Base-by-base conservation (phyloP, 2,113 vertebrate species). In the Vulpes ferrilata region DNA sequence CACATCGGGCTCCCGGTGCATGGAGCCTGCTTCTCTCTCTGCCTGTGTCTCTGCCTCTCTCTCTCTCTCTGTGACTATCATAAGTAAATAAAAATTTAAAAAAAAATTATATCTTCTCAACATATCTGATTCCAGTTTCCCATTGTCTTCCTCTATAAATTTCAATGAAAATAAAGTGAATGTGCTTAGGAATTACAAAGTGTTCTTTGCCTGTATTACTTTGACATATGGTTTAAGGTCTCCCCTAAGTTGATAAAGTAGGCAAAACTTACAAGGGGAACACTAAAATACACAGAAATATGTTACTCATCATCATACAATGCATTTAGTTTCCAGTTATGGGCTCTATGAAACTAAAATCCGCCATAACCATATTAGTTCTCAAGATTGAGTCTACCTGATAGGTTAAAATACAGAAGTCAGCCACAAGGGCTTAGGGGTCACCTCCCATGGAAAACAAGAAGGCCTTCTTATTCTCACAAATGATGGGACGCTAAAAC, bases 201-300 rank as follows among this genome's bases (percentile, higher is more conserved):
- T 85, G 16, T 74, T 51, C 64, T 67, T 80, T 88, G 19, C 32
- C 35, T 5, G 30, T 74, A 78, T 88, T 94, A 76, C 59, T 83
- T 35, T 88, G 16, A 84, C 16, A 13, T n/a, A 27, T 7, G 1
- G 4, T 27, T 67, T 90, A 82, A 84, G 9, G 11, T 69, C 30
- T 73, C 23, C 8, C 62, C 15, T 82, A 15, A 62, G 32, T n/a
- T 71, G 69, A 11, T 60, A 57, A 96, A 22, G n/a, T 11, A 84
- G 25, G 43, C 27, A 73, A 89, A 87, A 85, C 13, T 82, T 74
- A 59, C 78, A 76, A 69, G 32, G 1, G 12, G 16, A 43, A 69
- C 30, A 84, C 32, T 59, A 96, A 92, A 88, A 84, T 69, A 60
- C 48, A 65, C 43, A 73, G 60, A 82, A 94, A 59, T 69, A 67